Evolutionary conservation across 2,888 invertebrate genomes (phyloP).

Genomic region (Pomacea canaliculata): DNA sequence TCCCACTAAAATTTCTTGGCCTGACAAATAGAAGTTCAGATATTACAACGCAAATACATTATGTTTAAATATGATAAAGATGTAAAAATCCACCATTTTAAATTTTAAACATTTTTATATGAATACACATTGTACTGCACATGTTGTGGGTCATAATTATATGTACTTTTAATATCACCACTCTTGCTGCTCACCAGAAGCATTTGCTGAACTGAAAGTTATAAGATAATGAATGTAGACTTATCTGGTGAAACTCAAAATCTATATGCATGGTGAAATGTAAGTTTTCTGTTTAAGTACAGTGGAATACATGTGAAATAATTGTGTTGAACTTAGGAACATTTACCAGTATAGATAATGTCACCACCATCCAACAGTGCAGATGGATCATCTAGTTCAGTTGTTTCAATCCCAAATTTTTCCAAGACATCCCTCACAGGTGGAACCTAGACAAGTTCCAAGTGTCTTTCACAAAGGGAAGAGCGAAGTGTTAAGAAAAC

Average conservation of each 20-base stretch:
- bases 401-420: conserved; percentile 17
- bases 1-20: conserved; percentile 35
- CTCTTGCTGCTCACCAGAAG: no score
- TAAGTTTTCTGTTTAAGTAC: no score
- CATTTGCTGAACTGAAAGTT: no score
- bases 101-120: neutral
- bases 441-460: conserved; percentile 8
- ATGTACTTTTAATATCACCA: no score
- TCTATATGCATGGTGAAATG: no score
- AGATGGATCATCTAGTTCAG: conserved; percentile 27
- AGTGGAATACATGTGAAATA: no score
- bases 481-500: no score
- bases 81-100: no score
- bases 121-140: neutral
- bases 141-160: neutral
- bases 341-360: conserved; percentile 33
- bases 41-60: neutral
- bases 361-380: conserved; percentile 36
- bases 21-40: conserved; percentile 7
- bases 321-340: no score
- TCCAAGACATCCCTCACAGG: conserved; percentile 18
- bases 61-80: neutral
- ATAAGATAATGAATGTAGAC: no score
- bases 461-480: no score
- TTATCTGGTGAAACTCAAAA: no score